Conservation (phyloP, 1,140 invertebrate species). For the Drosophila virilis region DNA sequence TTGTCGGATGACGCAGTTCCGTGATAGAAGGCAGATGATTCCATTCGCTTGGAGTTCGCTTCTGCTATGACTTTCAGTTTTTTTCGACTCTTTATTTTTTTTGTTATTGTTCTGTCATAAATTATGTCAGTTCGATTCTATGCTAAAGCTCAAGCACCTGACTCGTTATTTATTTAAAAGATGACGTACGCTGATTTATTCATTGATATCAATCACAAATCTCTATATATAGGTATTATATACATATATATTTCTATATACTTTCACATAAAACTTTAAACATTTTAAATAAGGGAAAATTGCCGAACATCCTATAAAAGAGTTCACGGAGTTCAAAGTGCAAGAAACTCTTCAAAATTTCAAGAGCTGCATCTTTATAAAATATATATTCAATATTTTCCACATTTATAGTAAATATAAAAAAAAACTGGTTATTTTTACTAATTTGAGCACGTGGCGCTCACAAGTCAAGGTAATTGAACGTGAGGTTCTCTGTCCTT, state of each 20-base stretch:
- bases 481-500: slow-evolving; percentile 37
- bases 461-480: slow-evolving; percentile 38
- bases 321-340: not conserved
- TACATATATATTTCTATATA: not conserved
- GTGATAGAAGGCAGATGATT: slow-evolving; percentile 62
- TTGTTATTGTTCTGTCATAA: slow-evolving; percentile 52
- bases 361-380: not conserved
- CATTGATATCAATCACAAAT: slow-evolving; percentile 45
- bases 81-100: too few species aligned
- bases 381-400: too few species aligned
- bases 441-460: slow-evolving; percentile 19
- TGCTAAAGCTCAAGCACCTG: not conserved
- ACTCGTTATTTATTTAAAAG: slow-evolving; percentile 12
- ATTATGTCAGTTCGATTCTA: slow-evolving; percentile 70
- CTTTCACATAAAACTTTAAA: too few species aligned
- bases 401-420: too few species aligned
- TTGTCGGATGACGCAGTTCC: slow-evolving; percentile 71
- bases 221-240: not conserved
- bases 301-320: not conserved
- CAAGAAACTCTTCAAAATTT: too few species aligned
- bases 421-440: slow-evolving; percentile 30
- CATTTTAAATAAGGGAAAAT: too few species aligned
- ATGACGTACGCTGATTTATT: slow-evolving; percentile 48
- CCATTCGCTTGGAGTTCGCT: slow-evolving; percentile 50
- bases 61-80: slow-evolving; percentile 59